phyloP scores from a whole-genome alignment of 2,113 vertebrate species.

The Gnathonemus longibarbis region DNA sequence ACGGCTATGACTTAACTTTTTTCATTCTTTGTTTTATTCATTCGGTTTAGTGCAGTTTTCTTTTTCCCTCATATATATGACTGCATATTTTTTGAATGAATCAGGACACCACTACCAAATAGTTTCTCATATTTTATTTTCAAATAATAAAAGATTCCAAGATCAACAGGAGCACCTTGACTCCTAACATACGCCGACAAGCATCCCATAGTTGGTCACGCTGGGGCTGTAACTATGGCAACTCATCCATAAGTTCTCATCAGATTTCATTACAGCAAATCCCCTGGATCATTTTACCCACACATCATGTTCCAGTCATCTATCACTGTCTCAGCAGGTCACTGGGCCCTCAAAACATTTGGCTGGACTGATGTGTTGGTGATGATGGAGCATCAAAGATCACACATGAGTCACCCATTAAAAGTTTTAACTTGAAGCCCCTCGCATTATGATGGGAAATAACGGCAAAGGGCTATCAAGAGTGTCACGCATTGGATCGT shows the following conservation, averaged over 20 bases:
- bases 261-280: background rate
- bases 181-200: background rate
- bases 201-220: background rate
- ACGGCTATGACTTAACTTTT: background rate
- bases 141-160: background rate
- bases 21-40: background rate
- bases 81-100: background rate
- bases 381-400: background rate
- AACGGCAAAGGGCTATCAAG: background rate
- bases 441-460: background rate
- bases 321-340: conserved; percentile 3
- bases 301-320: background rate
- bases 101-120: background rate
- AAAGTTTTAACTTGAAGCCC: background rate
- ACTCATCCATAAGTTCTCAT: background rate
- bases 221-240: background rate
- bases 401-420: background rate
- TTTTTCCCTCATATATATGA: background rate
- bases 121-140: background rate
- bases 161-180: background rate
- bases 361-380: background rate
- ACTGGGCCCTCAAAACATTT: background rate
- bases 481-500: too few species aligned
- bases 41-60: background rate
- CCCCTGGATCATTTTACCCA: background rate